Conservation (phyloP, 2,888 invertebrate species). For the Eupithecia tripunctaria region DNA sequence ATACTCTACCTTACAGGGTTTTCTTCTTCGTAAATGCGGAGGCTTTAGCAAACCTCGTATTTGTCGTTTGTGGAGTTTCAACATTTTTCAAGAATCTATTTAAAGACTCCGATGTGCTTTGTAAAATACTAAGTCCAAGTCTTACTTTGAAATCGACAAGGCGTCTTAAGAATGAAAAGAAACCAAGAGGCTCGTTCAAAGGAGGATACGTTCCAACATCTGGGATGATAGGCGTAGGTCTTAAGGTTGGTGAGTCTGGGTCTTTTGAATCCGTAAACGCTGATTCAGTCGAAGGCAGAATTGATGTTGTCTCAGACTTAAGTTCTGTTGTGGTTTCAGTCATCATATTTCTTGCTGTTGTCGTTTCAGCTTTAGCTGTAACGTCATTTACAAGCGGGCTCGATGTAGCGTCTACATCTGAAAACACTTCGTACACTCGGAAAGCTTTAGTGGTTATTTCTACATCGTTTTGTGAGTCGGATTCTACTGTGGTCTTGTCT, state of each 20-base stretch:
- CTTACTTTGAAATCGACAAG: constrained; percentile 88
- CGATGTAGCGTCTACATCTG: constrained; percentile 55
- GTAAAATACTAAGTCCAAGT: constrained; percentile 87
- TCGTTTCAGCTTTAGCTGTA: constrained; percentile 53
- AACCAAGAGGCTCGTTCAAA: constrained; percentile 66
- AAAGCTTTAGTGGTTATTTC: constrained; percentile 71
- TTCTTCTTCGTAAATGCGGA: constrained; percentile 46
- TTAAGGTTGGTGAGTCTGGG: constrained; percentile 49
- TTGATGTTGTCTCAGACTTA: constrained; percentile 71
- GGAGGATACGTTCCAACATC: constrained; percentile 77
- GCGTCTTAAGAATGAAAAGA: constrained; percentile 86
- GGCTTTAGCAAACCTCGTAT: constrained; percentile 51
- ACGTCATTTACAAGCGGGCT: constrained; percentile 44
- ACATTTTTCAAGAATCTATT: constrained; percentile 87
- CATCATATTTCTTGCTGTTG: constrained; percentile 61
- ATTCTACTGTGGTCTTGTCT: constrained; percentile 57
- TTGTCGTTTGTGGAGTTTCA: constrained; percentile 61
- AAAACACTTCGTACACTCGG: constrained; percentile 74
- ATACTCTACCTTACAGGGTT: constrained; percentile 15
- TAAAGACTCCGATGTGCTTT: constrained; percentile 87
- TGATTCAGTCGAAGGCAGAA: constrained; percentile 62
- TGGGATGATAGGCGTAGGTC: constrained; percentile 58
- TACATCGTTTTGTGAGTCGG: constrained; percentile 58
- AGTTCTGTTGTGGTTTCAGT: constrained; percentile 74
- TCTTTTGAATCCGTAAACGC: constrained; percentile 53